Base-by-base conservation (phyloP, 2,797 vertebrate genomes). In the Sylvia borin region DNA sequence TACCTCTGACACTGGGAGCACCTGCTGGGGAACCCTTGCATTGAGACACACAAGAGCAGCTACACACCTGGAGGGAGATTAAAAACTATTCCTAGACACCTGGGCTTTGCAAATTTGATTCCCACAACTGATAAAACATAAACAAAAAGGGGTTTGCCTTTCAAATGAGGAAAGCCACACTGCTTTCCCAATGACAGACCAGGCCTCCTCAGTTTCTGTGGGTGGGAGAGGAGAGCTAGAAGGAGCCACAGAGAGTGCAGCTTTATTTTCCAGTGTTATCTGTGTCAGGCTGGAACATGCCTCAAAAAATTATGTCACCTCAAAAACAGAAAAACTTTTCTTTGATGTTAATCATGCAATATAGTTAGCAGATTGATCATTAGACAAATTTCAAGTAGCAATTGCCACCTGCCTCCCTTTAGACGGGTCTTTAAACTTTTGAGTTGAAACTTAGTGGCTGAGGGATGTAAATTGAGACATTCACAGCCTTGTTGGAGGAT, bases 101-200 rank as follows among this genome's bases (percentile, higher is more conserved):
- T 95, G 94, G 85, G 70, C 94, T 93, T 93, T 89, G 86, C 75
- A 91, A 94, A 89, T 96, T 88, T 88, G 81, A 94, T 92, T 96
- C 87, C 87, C 95, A 92, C 87, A 91, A 34, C 89, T 85, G 95
- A 96, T 96, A 96, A 95, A 85, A 85, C 2, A 4, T 57, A 82
- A 86, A 67, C 51, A 84, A 86, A 90, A 88, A 57, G n/a, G 32
- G 29, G 51, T 75, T 68, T 80, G 65, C 71, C 73, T 96, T 96
- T 86, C 79, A 89, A 93, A 95, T 72, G 65, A 94, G 89, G 47
- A 88, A 93, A 96, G 66, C 79, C 91, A 90, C 53, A 80, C 25
- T 8, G 13, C 54, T 85, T 93, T 92, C 88, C 75, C 78, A 48
- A 10, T 4, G 40, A 88, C 51, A 66, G 36, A 50, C 20, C 22